Evolutionary conservation across 2,797 vertebrate species (phyloP).

Genomic region (Lutjanus argentimaculatus): DNA sequence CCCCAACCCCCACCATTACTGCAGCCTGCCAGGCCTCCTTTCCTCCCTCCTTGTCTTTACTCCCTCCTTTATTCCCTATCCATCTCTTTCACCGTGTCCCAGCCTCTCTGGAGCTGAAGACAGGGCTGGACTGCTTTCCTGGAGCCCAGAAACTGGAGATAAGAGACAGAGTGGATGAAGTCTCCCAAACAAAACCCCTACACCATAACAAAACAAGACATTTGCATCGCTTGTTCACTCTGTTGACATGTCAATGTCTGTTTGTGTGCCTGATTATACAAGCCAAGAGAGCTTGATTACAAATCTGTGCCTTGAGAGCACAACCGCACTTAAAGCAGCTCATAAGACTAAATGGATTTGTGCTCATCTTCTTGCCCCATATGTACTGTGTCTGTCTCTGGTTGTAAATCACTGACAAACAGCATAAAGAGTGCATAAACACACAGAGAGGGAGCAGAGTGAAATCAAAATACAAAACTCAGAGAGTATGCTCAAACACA

Average conservation of each 20-base stretch:
- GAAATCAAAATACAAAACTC: constrained; percentile 52
- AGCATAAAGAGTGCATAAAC: constrained; percentile 32
- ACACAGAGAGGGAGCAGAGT: constrained; percentile 37
- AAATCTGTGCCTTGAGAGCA: constrained; percentile 33
- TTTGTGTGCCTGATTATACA: constrained; percentile 14
- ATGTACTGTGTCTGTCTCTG: constrained; percentile 32
- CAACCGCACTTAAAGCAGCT: constrained; percentile 2
- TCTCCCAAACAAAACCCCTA: constrained; percentile 46
- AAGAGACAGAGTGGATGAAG: constrained; percentile 50
- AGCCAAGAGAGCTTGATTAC: constrained; percentile 35
- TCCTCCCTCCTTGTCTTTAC: constrained; percentile 59
- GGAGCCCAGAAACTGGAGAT: constrained; percentile 54
- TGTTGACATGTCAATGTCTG: constrained; percentile 22
- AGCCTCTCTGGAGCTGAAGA: constrained; percentile 61
- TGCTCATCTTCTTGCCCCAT: constrained; percentile 28
- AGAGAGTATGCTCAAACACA: neutral
- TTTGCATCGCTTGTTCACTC: constrained; percentile 15
- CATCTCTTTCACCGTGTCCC: constrained; percentile 62
- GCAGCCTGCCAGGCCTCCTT: constrained; percentile 63
- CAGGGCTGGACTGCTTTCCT: constrained; percentile 60
- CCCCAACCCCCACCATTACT: constrained; percentile 70
- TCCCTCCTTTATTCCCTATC: constrained; percentile 71
- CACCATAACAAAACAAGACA: constrained; percentile 23
- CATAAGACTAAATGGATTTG: constrained; percentile 32
- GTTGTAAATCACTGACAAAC: constrained; percentile 62